Conservation (phyloP, 2,888 invertebrate species). For the Aphidius colemani region DNA sequence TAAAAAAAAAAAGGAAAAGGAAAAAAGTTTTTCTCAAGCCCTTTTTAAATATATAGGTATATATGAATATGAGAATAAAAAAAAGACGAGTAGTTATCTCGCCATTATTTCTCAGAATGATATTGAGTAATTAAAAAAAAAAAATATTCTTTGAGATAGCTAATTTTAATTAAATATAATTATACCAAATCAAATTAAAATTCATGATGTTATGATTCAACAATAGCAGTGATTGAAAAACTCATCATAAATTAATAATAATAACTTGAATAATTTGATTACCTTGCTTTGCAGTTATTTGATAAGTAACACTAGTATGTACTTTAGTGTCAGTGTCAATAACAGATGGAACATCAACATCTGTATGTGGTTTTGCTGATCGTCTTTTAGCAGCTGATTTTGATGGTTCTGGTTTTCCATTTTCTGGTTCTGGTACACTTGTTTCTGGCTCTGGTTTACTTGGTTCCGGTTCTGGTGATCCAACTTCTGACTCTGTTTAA, state of each 20-base stretch:
- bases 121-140: no score
- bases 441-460: slow-evolving; percentile 53
- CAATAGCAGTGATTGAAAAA: no score
- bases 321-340: slow-evolving; percentile 68
- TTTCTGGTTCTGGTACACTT: slow-evolving; percentile 53
- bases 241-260: not conserved
- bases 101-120: no score
- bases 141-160: no score
- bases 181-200: no score
- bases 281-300: slow-evolving; percentile 72
- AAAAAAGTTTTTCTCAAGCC: no score
- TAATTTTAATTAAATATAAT: no score
- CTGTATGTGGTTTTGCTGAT: slow-evolving; percentile 47
- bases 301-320: slow-evolving; percentile 79
- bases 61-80: no score
- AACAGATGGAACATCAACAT: slow-evolving; percentile 41
- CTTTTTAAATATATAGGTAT: no score
- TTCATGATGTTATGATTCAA: no score
- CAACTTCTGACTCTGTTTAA: not conserved
- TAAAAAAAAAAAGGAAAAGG: no score
- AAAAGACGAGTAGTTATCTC: no score
- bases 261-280: slow-evolving; percentile 16
- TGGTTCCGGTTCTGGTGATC: slow-evolving; percentile 21
- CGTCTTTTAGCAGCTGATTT: slow-evolving; percentile 52
- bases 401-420: slow-evolving; percentile 47